Evolutionary conservation across 2,113 vertebrate species (phyloP).

Genomic region (Ariopsis seemanni): DNA sequence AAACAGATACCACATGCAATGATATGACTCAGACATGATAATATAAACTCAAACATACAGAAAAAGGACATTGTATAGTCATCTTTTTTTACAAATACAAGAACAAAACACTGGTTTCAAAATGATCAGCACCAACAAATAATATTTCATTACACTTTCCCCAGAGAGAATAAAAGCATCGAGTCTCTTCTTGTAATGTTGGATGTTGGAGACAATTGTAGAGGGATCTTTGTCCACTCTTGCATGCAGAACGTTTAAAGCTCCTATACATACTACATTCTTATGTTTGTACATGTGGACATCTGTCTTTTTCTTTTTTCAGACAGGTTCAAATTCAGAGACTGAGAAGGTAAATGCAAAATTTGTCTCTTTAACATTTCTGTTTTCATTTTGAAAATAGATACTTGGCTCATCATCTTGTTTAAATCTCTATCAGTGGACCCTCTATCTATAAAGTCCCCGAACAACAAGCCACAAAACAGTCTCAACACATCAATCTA

Average conservation of each 20-base stretch:
- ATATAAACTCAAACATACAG: neutral
- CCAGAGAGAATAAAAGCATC: neutral
- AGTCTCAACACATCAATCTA: neutral
- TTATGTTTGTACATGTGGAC: neutral
- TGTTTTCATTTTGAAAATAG: neutral
- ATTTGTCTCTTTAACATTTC: neutral
- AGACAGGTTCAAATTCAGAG: neutral
- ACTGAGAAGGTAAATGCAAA: neutral
- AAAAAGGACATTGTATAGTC: neutral
- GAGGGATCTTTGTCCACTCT: neutral
- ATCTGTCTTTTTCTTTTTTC: neutral
- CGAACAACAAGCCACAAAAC: neutral
- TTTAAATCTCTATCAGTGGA: too few species aligned
- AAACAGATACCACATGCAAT: neutral
- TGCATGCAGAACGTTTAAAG: neutral
- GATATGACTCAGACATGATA: neutral
- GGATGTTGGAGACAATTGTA: neutral
- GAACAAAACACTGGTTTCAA: neutral
- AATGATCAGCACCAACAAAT: neutral
- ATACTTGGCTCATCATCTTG: neutral
- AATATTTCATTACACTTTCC: neutral
- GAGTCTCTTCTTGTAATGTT: neutral
- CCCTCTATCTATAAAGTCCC: too few species aligned
- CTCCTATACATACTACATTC: neutral
- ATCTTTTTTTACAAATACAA: neutral